Evolutionary conservation across 2,113 vertebrate genomes (phyloP), one percentile per base, ranked within the genome.

Genomic region (Pipra filicauda): DNA sequence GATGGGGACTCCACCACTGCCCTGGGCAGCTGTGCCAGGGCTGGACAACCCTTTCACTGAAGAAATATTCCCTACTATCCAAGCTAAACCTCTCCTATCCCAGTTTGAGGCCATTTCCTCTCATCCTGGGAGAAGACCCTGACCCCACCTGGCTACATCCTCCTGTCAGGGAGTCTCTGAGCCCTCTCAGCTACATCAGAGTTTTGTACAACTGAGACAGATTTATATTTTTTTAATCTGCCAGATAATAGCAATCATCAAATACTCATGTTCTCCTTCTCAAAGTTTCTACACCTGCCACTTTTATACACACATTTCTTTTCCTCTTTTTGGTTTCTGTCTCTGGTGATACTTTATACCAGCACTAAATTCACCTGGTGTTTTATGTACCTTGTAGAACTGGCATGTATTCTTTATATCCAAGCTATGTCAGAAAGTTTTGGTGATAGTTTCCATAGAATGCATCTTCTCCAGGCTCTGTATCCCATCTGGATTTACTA

Each of bases 211-310:
- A 16, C 33, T 27, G 43, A 64, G 15, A 62, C 4, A 26, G 27
- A 5, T 31, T 27, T 16, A 14, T 31, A 5, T 9, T 37, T 48
- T 74, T 74, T 70, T 44, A 27, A 48, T 49, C 9, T 23, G 7
- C 6, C 33, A 52, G 37, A 5, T 19, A n/a, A 58, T 15, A 39
- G 30, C 5, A 11, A 44, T n/a, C 65, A 35, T 27, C 26, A 44
- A 39, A 18, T 46, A 51, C 15, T 39, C 0, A 0, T n/a, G 51
- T 31, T 52, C 12, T 59, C 48, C 23, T 41, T 31, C 39, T 48
- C 11, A 5, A 26, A 65, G 22, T 71, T 71, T 72, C 51, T 64
- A 17, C 12, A 41, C 39, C 58, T 66, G 39, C 39, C 30, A 20
- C 33, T 55, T 74, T 18, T 8, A n/a, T 18, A 19, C 19, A 7